These are phyloP conservation scores for Lonchura striata DNA, from an alignment of 2,113 vertebrate genomes.

Conservation along the genomic window DNA sequence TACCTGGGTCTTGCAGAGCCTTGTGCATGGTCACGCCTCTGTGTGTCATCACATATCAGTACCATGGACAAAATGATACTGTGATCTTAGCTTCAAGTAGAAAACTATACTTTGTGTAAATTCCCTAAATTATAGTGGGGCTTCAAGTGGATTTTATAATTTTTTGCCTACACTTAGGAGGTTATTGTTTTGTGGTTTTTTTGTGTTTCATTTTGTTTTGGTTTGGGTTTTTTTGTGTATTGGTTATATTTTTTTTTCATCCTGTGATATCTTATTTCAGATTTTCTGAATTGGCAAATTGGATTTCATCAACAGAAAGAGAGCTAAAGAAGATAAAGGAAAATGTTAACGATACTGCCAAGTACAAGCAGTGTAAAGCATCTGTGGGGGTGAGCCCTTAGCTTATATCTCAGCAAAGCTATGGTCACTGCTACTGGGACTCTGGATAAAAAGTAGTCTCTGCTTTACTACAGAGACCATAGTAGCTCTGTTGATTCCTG, in stretches of 20 bases:
- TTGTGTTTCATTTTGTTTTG: not conserved
- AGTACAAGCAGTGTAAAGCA: conserved; percentile 75
- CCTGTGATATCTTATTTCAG: conserved; percentile 70
- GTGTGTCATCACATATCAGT: not conserved
- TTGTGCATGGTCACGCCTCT: not conserved
- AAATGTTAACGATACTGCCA: conserved; percentile 65
- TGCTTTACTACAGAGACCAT: not conserved
- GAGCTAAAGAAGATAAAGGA: conserved; percentile 79
- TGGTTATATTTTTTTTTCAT: not conserved
- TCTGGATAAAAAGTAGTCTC: not conserved
- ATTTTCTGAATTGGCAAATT: conserved; percentile 83
- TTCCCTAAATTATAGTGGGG: not conserved
- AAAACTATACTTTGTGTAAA: not conserved
- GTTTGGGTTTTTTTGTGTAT: no score
- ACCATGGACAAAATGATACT: not conserved
- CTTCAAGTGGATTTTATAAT: not conserved
- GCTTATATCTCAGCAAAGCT: not conserved
- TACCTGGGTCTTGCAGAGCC: not conserved
- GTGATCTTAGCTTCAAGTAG: not conserved
- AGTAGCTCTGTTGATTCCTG: not conserved
- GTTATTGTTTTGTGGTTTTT: not conserved
- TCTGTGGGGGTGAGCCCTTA: conserved; percentile 76
- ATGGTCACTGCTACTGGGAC: not conserved
- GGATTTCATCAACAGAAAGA: conserved; percentile 81
- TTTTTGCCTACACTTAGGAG: not conserved